These are phyloP conservation scores for Phymanthus crucifer DNA, from an alignment of 92 coral and sea anemone species.

Conservation along the genomic window DNA sequence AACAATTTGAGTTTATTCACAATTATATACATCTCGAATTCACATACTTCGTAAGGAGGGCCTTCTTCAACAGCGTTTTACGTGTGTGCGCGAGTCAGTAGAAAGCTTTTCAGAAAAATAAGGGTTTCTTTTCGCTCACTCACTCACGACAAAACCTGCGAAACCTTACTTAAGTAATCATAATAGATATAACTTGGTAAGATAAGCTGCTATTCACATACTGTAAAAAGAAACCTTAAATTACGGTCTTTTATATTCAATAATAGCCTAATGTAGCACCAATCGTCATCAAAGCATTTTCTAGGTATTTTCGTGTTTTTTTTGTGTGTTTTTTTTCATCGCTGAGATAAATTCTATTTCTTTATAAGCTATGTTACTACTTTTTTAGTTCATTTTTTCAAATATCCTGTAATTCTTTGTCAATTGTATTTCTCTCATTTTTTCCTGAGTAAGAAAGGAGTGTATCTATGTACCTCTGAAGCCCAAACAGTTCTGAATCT, in stretches of 20 bases:
- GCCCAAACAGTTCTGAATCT: constrained; percentile 64
- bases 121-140: constrained; percentile 9
- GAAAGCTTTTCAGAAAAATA: constrained; percentile 35
- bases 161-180: constrained; percentile 31
- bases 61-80: neutral
- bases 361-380: constrained; percentile 30
- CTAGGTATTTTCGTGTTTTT: constrained; percentile 4
- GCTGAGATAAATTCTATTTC: constrained; percentile 34
- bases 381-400: constrained; percentile 20
- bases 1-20: constrained; percentile 35
- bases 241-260: constrained; percentile 4
- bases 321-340: constrained; percentile 6
- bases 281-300: constrained; percentile 14
- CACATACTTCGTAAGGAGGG: constrained; percentile 6
- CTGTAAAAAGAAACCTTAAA: constrained; percentile 23
- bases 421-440: constrained; percentile 3
- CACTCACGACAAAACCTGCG: constrained; percentile 6
- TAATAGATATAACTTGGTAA: neutral
- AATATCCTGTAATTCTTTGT: constrained; percentile 12
- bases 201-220: constrained; percentile 25
- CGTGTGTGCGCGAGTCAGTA: constrained; percentile 17
- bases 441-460: neutral
- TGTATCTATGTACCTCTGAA: constrained; percentile 59
- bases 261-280: constrained; percentile 20
- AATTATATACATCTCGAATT: constrained; percentile 30